Evolutionary conservation across 2,888 invertebrate species (phyloP).

Genomic region (Koerneria pararmatus): DNA sequence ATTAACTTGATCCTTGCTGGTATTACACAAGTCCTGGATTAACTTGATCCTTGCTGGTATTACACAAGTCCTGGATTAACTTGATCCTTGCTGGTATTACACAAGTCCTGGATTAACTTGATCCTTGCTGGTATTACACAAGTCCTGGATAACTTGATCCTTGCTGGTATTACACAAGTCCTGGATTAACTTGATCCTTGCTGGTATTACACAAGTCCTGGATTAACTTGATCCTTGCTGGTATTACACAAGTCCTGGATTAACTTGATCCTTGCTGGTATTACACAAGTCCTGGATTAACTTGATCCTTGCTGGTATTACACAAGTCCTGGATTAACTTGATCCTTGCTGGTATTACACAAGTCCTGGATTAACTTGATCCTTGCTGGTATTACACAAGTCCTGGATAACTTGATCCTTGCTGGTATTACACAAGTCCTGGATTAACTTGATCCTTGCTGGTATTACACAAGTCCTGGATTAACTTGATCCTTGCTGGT

Average conservation of each 20-base stretch:
- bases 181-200: slow-evolving; percentile 50
- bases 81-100: slow-evolving; percentile 53
- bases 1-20: slow-evolving; percentile 48
- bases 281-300: slow-evolving; percentile 44
- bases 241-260: slow-evolving; percentile 52
- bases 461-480: slow-evolving; percentile 54
- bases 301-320: slow-evolving; percentile 53
- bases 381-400: slow-evolving; percentile 50
- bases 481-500: slow-evolving; percentile 49
- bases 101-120: slow-evolving; percentile 49
- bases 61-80: slow-evolving; percentile 44
- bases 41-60: slow-evolving; percentile 52
- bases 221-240: slow-evolving; percentile 49
- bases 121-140: slow-evolving; percentile 51
- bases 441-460: slow-evolving; percentile 49
- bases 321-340: slow-evolving; percentile 45
- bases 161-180: slow-evolving; percentile 48
- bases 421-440: slow-evolving; percentile 50
- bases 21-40: slow-evolving; percentile 51
- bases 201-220: slow-evolving; percentile 50
- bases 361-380: slow-evolving; percentile 49
- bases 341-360: slow-evolving; percentile 53
- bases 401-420: slow-evolving; percentile 52
- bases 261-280: slow-evolving; percentile 51
- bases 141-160: slow-evolving; percentile 55